phyloP scores from a whole-genome alignment of 1,140 invertebrate genomes.

The Ladona fulva region DNA sequence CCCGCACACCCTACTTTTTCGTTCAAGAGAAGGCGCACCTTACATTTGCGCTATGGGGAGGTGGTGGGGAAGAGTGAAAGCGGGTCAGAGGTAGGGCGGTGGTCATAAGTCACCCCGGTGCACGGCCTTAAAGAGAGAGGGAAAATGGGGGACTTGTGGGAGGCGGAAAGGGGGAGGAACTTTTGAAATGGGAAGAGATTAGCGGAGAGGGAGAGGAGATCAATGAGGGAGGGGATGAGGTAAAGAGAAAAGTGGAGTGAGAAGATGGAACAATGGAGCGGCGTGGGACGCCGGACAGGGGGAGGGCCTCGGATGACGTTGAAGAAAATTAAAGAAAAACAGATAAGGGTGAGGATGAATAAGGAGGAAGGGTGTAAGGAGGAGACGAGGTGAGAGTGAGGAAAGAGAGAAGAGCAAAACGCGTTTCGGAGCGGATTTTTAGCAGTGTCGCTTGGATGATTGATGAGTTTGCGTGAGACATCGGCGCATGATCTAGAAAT shows the following conservation, averaged over 20 bases:
- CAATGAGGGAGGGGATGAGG: neutral
- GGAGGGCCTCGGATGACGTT: neutral
- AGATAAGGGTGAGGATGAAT: neutral
- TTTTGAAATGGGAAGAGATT: neutral
- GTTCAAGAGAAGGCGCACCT: neutral
- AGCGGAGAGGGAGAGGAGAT: neutral
- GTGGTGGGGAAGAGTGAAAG: neutral
- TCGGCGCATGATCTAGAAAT: no score
- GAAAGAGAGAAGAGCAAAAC: neutral
- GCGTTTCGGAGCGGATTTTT: neutral
- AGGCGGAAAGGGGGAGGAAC: neutral
- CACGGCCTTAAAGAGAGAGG: neutral
- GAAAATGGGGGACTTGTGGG: neutral
- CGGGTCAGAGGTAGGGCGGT: neutral
- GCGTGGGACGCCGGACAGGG: neutral
- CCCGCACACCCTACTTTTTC: neutral
- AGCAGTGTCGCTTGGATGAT: no score
- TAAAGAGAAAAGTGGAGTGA: neutral
- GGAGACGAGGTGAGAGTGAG: neutral
- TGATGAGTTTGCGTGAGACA: no score
- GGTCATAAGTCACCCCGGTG: neutral
- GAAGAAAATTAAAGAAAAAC: neutral
- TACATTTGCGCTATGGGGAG: neutral
- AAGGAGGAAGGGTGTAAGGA: neutral
- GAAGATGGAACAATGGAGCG: neutral